Percentiles rank a stretch among this genome's conserved stretches.
Evolutionary conservation across 2,797 vertebrate species (phyloP).

Genomic region (Prunella strophiata): DNA sequence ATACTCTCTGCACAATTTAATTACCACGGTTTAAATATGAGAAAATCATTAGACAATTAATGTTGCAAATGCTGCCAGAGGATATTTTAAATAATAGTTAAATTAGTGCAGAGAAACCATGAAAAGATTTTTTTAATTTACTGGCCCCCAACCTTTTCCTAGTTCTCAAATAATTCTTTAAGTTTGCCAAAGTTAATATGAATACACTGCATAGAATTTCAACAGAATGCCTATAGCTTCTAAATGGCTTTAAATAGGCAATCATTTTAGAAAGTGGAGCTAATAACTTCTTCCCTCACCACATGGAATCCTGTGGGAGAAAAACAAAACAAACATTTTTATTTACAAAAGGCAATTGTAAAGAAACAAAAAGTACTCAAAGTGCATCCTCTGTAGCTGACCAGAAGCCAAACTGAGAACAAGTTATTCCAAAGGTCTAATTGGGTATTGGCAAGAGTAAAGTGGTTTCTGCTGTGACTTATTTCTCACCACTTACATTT

Average conservation of each 20-base stretch:
- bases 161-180: not conserved
- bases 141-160: not conserved
- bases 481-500: not conserved
- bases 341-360: not conserved
- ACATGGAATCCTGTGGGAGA: not conserved
- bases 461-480: not conserved
- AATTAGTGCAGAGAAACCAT: not conserved
- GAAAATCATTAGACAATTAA: constrained; percentile 30
- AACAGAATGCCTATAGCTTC: not conserved
- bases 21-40: constrained; percentile 14
- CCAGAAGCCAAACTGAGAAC: not conserved
- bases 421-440: not conserved
- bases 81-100: constrained; percentile 20
- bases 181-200: not conserved
- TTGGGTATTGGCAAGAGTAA: not conserved
- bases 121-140: not conserved
- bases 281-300: not conserved
- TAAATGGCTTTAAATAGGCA: not conserved
- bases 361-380: not conserved
- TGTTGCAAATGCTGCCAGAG: not conserved
- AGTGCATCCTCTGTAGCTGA: not conserved
- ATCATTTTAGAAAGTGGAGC: not conserved
- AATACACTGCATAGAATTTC: not conserved
- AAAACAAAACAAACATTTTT: not conserved
- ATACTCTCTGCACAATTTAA: constrained; percentile 19